phyloP scores from a whole-genome alignment of 2,888 invertebrate species.

The Heliconius hortense region DNA sequence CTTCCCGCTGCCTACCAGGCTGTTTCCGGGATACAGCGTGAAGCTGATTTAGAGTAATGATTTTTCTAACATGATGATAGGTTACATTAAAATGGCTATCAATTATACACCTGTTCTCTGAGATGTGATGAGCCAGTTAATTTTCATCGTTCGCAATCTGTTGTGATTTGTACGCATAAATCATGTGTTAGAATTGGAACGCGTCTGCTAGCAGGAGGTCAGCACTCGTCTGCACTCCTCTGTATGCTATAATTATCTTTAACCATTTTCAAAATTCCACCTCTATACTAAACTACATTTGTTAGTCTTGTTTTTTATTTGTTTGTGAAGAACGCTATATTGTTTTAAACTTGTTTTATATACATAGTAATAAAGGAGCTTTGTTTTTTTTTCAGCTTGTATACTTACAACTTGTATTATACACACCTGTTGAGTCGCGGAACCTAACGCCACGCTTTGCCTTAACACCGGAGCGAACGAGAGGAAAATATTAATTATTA shows the following conservation, averaged over 20 bases:
- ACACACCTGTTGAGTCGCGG: no score
- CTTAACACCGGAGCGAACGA: no score
- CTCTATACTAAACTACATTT: not conserved
- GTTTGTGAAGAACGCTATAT: not conserved
- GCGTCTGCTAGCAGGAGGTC: conserved; percentile 45
- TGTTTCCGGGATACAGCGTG: no score
- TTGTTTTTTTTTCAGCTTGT: not conserved
- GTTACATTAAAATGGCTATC: conserved; percentile 15
- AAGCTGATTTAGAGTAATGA: not conserved
- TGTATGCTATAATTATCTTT: conserved; percentile 34
- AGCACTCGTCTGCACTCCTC: conserved; percentile 32
- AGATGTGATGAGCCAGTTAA: conserved; percentile 43
- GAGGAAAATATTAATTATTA: no score
- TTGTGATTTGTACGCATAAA: conserved; percentile 62
- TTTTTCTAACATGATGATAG: conserved; percentile 14
- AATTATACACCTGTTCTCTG: conserved; percentile 28
- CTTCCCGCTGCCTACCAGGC: no score
- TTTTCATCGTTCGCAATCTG: conserved; percentile 53
- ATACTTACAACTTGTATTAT: no score
- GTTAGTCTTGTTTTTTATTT: conserved; percentile 27
- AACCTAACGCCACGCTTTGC: no score
- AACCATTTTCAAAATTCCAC: conserved; percentile 20
- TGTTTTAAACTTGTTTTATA: not conserved
- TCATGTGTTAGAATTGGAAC: conserved; percentile 61
- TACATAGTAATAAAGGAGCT: not conserved